Evolutionary conservation across 1,140 invertebrate species (phyloP), one percentile per base, ranked within the genome.

Genomic region (Fopius arisanus): DNA sequence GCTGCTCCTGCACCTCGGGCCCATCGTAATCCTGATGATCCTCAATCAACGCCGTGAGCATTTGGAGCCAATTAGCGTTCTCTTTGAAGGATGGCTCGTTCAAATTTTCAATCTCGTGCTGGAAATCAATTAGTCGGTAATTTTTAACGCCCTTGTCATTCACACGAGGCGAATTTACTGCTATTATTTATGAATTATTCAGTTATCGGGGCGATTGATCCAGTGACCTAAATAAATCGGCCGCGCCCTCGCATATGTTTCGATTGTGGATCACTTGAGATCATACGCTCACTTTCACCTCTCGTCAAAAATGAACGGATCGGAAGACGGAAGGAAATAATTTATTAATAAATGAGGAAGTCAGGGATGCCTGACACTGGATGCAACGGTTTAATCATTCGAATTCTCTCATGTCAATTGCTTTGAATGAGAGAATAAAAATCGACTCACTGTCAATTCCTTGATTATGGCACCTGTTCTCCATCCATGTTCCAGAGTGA

Each of bases 401-500:
- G n/a, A n/a, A n/a, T n/a, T n/a, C n/a, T n/a, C n/a, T n/a, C n/a
- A n/a, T n/a, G n/a, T n/a, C n/a, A n/a, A n/a, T n/a, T n/a, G n/a
- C n/a, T n/a, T n/a, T n/a, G n/a, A n/a, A n/a, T n/a, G n/a, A n/a
- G 12, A 4, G 40, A 23, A 29, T n/a, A 19, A 68, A 19, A 48
- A 67, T 21, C 63, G 59, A 82, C 83, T 86, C 85, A 96, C 94
- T 54, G 91, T 93, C 16, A 98, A 88, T 88, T 99, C 97, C 76
- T 95, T 95, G 66, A 99, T 98, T 70, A 99, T 98, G n/a, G 97
- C 97, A 3, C 97, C 97, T 7, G 98, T 99, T 80, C 96, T 91
- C 97, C 97, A 99, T 23, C 97, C 97, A 88, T 98, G 96, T 84
- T 97, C 94, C 9, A 99, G 88, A 0, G 97, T 98, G 3, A 97